Evolutionary conservation across 2,113 vertebrate species (phyloP), one percentile per base, ranked within the genome.

Genomic region (Sceloporus undulatus): DNA sequence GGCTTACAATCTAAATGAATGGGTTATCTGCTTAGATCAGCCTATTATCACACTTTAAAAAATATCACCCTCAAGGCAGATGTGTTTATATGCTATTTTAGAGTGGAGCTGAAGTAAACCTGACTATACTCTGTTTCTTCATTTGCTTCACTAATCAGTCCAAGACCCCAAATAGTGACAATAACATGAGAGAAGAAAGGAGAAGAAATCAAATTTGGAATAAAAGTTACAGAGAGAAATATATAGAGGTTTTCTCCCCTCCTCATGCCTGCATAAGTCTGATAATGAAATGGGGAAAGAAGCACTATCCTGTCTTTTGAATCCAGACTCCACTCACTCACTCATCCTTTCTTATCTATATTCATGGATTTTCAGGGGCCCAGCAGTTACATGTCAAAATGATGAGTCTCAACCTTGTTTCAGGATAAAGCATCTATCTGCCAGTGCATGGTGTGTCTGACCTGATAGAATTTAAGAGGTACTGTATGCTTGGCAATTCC

Each of bases 361-460:
- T 88, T 89, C 56, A 83, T 83, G 27, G 29, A 0, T 54, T 91
- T 91, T 91, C 68, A 87, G 76, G 66, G 2, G 82, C 54, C 10
- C 27, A 79, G 77, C 23, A 91, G 59, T 86, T 87, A 82, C 27
- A 34, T 54, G 65, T 84, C 91, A 94, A 59, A 93, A 92, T 82
- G 83, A 90, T 19, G 0, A 65, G 75, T 91, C 74, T 88, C 65
- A 90, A 48, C 9, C 27, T 86, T 81, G 23, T 93, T 92, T 88
- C 71, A 85, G 73, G n/a, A 86, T 85, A 86, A 94, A 88, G 4
- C 27, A 86, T n/a, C 87, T 88, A 78, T 89, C 84, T 89, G n/a
- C 38, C 48, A 48, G 16, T 56, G 10, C 71, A 68, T 14, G 10
- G 13, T 0, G 0, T 82, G 16, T 59, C 90, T 88, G 76, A 91